Conservation (phyloP, 2,888 invertebrate species). For the Synergus itoensis region DNA sequence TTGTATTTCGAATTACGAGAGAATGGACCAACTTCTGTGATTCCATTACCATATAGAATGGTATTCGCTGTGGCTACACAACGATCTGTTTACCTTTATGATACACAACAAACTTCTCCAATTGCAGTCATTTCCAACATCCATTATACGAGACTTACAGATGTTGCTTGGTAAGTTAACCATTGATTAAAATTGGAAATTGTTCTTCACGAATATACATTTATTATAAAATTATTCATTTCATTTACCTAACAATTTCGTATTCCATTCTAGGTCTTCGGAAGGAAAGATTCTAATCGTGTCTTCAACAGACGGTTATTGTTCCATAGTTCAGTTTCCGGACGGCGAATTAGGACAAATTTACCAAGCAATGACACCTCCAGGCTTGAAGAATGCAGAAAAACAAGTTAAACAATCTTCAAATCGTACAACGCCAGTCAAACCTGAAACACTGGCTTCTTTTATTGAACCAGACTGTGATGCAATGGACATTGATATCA, state of each 20-base stretch:
- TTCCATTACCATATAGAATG: slow-evolving; percentile 87
- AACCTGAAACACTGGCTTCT: slow-evolving; percentile 32
- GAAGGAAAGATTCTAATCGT: slow-evolving; percentile 88
- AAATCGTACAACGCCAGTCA: slow-evolving; percentile 15
- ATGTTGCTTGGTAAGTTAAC: slow-evolving; percentile 86
- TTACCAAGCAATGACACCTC: slow-evolving; percentile 77
- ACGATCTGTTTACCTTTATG: slow-evolving; percentile 91
- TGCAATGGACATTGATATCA: slow-evolving; percentile 73
- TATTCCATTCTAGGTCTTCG: slow-evolving; percentile 80
- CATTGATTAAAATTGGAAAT: slow-evolving; percentile 11
- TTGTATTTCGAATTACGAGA: slow-evolving; percentile 83
- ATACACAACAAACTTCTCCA: slow-evolving; percentile 90
- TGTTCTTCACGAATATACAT: background rate
- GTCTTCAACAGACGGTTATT: slow-evolving; percentile 94
- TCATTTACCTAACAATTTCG: background rate
- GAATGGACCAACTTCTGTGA: slow-evolving; percentile 79
- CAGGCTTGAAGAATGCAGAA: slow-evolving; percentile 10
- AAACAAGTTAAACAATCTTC: slow-evolving; percentile 43
- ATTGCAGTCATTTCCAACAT: slow-evolving; percentile 90
- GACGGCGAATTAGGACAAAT: slow-evolving; percentile 85
- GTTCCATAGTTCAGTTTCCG: slow-evolving; percentile 89
- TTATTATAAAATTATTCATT: background rate
- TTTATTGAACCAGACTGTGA: slow-evolving; percentile 65
- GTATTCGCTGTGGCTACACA: slow-evolving; percentile 95
- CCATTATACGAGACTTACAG: slow-evolving; percentile 93